phyloP scores from a whole-genome alignment of 2,888 invertebrate species.

The Cenopis cana region DNA sequence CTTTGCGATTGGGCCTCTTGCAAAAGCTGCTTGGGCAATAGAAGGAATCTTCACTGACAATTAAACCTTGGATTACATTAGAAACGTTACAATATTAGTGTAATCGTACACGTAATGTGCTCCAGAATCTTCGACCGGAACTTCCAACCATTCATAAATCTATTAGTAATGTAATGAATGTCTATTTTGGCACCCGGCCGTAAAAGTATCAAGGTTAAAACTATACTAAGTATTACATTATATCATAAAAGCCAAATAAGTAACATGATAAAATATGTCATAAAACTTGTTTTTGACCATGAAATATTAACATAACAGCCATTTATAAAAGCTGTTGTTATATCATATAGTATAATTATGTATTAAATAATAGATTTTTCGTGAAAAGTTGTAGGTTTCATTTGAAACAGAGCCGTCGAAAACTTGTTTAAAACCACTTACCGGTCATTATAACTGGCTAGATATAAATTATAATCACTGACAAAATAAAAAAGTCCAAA shows the following conservation, averaged over 20 bases:
- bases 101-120: slow-evolving; percentile 13
- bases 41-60: not conserved
- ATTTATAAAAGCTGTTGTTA: slow-evolving; percentile 12
- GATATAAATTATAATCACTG: slow-evolving; percentile 20
- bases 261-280: slow-evolving; percentile 24
- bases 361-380: not conserved
- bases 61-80: slow-evolving; percentile 13
- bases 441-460: slow-evolving; percentile 44
- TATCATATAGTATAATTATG: not conserved
- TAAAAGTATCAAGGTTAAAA: slow-evolving; percentile 34
- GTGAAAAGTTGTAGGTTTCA: not conserved
- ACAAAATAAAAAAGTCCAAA: slow-evolving; percentile 14
- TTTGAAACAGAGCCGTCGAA: not conserved
- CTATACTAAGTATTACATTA: slow-evolving; percentile 1
- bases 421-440: slow-evolving; percentile 35
- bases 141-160: slow-evolving; percentile 21
- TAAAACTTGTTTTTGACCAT: slow-evolving; percentile 24
- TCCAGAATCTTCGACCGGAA: slow-evolving; percentile 29
- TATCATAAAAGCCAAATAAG: slow-evolving; percentile 34
- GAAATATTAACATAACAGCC: no score
- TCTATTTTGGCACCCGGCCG: slow-evolving; percentile 31
- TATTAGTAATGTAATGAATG: slow-evolving; percentile 29
- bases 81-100: slow-evolving; percentile 1
- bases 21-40: not conserved
- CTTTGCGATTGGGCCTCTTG: not conserved